Conservation (phyloP, 2,797 vertebrate genomes). For the Fundulus diaphanus region DNA sequence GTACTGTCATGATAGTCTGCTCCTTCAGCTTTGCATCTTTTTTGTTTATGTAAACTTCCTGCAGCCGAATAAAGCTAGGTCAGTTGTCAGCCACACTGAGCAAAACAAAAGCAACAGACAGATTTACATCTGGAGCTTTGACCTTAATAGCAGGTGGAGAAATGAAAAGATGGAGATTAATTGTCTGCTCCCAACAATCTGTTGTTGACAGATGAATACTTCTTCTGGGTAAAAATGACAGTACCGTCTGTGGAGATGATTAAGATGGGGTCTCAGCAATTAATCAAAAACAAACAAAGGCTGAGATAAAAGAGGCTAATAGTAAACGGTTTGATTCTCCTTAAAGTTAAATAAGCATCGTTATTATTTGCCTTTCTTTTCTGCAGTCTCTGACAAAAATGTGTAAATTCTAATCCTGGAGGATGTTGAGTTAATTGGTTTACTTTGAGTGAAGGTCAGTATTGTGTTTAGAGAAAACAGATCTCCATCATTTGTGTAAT, state of each 20-base stretch:
- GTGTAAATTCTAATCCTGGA: background rate
- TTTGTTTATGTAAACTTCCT: background rate
- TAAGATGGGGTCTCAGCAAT: background rate
- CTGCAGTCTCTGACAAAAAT: background rate
- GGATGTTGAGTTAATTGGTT: background rate
- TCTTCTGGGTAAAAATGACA: background rate
- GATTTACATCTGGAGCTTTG: slow-evolving; percentile 1
- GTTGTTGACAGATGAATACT: background rate
- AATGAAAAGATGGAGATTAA: background rate
- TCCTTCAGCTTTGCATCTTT: background rate
- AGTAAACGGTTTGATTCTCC: background rate
- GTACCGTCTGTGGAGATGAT: slow-evolving; percentile 2
- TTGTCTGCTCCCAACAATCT: background rate
- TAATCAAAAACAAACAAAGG: background rate
- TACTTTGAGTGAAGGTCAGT: background rate
- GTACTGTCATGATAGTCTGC: background rate
- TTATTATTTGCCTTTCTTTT: background rate
- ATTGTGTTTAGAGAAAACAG: background rate
- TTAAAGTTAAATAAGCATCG: background rate
- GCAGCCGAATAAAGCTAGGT: background rate
- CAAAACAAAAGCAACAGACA: background rate
- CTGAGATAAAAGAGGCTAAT: background rate
- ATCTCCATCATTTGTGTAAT: background rate
- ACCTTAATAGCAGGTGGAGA: background rate
- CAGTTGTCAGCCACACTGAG: background rate